These are phyloP conservation scores for Orgyia antiqua DNA, from an alignment of 2,888 invertebrate genomes.

Conservation along the genomic window DNA sequence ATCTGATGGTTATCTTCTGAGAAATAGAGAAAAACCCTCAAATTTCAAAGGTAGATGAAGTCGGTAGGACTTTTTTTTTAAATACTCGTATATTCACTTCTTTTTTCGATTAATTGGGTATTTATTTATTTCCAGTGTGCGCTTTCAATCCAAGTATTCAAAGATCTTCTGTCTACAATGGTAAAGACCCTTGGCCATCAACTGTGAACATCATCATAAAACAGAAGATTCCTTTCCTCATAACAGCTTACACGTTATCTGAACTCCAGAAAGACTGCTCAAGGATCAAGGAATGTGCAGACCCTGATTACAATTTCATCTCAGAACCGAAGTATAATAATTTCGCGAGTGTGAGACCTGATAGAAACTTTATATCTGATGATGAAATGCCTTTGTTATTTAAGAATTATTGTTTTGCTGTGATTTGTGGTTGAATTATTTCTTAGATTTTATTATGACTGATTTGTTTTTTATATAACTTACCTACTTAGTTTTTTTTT, in stretches of 20 bases:
- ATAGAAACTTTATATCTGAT: constrained; percentile 86
- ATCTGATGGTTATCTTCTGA: too few species aligned
- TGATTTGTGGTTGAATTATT: constrained; percentile 54
- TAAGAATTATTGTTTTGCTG: constrained; percentile 82
- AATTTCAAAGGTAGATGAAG: too few species aligned
- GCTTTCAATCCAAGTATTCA: constrained; percentile 86
- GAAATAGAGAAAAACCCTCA: too few species aligned
- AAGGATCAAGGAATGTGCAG: constrained; percentile 73
- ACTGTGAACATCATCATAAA: constrained; percentile 78
- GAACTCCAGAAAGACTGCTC: constrained; percentile 81
- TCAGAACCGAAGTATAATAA: constrained; percentile 79
- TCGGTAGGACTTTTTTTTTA: too few species aligned
- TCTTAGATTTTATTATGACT: background rate
- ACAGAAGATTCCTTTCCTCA: constrained; percentile 76
- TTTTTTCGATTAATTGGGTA: background rate
- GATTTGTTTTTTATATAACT: background rate
- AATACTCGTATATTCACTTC: too few species aligned
- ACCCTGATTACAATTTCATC: constrained; percentile 65
- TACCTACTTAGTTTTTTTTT: too few species aligned
- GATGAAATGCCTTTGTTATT: constrained; percentile 83
- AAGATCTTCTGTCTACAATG: constrained; percentile 80
- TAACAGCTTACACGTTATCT: constrained; percentile 82
- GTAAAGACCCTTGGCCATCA: constrained; percentile 82
- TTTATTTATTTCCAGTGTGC: constrained; percentile 72
- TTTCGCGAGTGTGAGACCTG: constrained; percentile 83